These are phyloP conservation scores for Chaetorhynchus papuensis DNA, from an alignment of 2,113 vertebrate species.

Conservation along the genomic window DNA sequence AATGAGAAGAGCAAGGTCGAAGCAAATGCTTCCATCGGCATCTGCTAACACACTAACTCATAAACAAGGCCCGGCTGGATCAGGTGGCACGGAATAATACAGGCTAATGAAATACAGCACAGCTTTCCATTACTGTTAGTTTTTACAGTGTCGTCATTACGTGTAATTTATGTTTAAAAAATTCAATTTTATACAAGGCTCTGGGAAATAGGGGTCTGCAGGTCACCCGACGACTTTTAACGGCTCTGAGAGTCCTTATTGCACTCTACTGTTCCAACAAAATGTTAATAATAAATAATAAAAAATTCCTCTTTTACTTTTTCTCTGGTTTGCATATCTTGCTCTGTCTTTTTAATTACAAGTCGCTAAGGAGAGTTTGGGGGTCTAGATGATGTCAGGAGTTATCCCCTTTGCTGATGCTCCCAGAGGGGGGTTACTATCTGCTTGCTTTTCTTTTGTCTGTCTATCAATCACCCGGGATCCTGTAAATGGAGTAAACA, in stretches of 20 bases:
- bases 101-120: constrained; percentile 99
- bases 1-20: constrained; percentile 99
- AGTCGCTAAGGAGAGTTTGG: constrained; percentile 17
- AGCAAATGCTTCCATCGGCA: constrained; percentile 99
- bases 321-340: constrained; percentile 47
- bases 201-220: constrained; percentile 93
- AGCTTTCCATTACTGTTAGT: constrained; percentile 99
- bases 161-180: constrained; percentile 99
- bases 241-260: constrained; percentile 75
- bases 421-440: constrained; percentile 55
- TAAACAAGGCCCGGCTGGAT: constrained; percentile 99
- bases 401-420: constrained; percentile 15
- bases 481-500: constrained; percentile 43
- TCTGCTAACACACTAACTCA: constrained; percentile 99
- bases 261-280: constrained; percentile 71
- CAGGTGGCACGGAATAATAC: constrained; percentile 99
- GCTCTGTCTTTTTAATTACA: constrained; percentile 51
- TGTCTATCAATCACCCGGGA: constrained; percentile 39
- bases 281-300: constrained; percentile 77
- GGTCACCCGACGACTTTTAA: constrained; percentile 97
- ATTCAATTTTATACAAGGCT: constrained; percentile 96
- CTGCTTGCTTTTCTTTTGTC: constrained; percentile 17
- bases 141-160: constrained; percentile 99
- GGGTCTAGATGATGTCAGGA: constrained; percentile 7
- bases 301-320: constrained; percentile 52